phyloP scores from a whole-genome alignment of 2,888 invertebrate genomes.

The Volucella inanis region DNA sequence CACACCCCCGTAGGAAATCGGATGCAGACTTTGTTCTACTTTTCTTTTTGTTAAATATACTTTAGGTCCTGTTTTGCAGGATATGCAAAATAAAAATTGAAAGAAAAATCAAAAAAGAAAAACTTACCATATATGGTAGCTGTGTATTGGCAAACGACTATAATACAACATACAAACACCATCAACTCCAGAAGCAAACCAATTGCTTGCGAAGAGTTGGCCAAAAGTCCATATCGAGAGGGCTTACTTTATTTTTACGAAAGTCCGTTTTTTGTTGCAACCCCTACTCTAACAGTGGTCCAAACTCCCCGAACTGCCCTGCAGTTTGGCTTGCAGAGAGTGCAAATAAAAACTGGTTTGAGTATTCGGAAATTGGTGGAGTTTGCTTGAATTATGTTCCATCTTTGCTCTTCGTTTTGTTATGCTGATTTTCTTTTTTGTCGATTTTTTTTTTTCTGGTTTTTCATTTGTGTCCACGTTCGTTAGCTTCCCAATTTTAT shows the following conservation, averaged over 20 bases:
- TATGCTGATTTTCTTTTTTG: constrained; percentile 64
- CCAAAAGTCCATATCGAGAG: constrained; percentile 63
- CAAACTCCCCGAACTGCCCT: constrained; percentile 4
- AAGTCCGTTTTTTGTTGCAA: constrained; percentile 50
- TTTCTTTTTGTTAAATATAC: constrained; percentile 63
- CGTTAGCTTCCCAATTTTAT: constrained; percentile 55
- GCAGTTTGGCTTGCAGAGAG: constrained; percentile 59
- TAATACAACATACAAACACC: constrained; percentile 69
- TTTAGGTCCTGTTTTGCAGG: constrained; percentile 66
- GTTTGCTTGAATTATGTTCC: constrained; percentile 75
- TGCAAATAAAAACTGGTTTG: constrained; percentile 59
- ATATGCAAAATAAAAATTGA: constrained; percentile 22
- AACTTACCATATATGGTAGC: neutral
- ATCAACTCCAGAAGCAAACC: constrained; percentile 62
- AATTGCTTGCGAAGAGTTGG: constrained; percentile 63
- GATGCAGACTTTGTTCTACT: constrained; percentile 73
- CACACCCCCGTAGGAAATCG: constrained; percentile 52
- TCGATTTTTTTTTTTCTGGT: constrained; percentile 46
- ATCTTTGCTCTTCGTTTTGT: constrained; percentile 72
- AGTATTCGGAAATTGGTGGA: constrained; percentile 72
- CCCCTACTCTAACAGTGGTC: constrained; percentile 18
- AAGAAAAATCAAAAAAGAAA: constrained; percentile 24
- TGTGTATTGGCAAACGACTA: constrained; percentile 60
- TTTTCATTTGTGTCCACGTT: constrained; percentile 64
- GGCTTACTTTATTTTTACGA: constrained; percentile 38